These are phyloP conservation scores for Stenoptilia bipunctidactyla DNA, from an alignment of 2,888 invertebrate species.

Conservation along the genomic window DNA sequence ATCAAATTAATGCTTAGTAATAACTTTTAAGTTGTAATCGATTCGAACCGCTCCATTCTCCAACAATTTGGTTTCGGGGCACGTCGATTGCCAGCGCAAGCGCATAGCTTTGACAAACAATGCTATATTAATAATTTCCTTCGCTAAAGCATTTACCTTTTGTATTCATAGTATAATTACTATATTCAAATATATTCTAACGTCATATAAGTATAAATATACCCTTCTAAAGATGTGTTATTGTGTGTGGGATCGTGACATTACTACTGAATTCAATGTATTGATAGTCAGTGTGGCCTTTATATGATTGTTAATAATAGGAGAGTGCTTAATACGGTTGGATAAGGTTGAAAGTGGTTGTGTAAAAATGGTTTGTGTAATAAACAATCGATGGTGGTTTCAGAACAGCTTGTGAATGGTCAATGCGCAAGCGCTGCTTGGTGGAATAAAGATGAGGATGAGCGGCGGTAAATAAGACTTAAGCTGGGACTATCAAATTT, in stretches of 20 bases:
- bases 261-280: slow-evolving; percentile 58
- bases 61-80: slow-evolving; percentile 9
- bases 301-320: slow-evolving; percentile 4
- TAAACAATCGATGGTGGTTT: slow-evolving; percentile 57
- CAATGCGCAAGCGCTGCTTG: slow-evolving; percentile 47
- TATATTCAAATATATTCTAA: slow-evolving; percentile 66
- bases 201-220: slow-evolving; percentile 45
- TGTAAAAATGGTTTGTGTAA: slow-evolving; percentile 24
- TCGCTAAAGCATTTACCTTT: slow-evolving; percentile 36
- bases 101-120: slow-evolving; percentile 22
- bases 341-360: background rate
- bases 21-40: too few relatives aligned
- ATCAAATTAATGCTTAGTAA: slow-evolving; percentile 13
- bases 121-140: slow-evolving; percentile 39
- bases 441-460: slow-evolving; percentile 51
- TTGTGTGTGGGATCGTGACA: slow-evolving; percentile 54
- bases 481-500: slow-evolving; percentile 39
- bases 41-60: slow-evolving; percentile 9
- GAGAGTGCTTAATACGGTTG: background rate
- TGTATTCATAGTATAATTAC: slow-evolving; percentile 60
- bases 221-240: slow-evolving; percentile 44
- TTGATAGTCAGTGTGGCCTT: slow-evolving; percentile 44
- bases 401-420: slow-evolving; percentile 46
- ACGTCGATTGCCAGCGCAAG: slow-evolving; percentile 5
- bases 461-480: slow-evolving; percentile 30